Evolutionary conservation across 2,888 invertebrate genomes (phyloP), one percentile per base, ranked within the genome.

Genomic region (Machimus rusticus): DNA sequence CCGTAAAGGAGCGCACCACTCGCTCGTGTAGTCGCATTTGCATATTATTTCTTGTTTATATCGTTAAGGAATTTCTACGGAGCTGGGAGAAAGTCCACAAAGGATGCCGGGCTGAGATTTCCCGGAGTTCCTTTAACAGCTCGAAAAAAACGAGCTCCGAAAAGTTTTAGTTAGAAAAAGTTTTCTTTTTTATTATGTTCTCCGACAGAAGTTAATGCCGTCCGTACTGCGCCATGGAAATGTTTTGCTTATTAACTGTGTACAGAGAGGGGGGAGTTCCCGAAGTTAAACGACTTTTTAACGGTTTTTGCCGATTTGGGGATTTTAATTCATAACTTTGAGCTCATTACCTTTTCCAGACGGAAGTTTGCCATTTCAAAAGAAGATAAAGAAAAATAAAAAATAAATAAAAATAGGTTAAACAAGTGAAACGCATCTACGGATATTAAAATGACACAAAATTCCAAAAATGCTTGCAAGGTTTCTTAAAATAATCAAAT

Each of bases 1-100:
- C 34, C 37, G 8, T 37, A 76, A 76, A 76, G 37, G 37, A 76
- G n/a, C 37, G 14, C 37, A 37, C 34, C n/a, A 4, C 37, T n/a
- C 76, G 5, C 37, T 37, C 28, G 37, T n/a, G 37, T 76, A 76
- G 76, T 34, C 37, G 16, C n/a, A 76, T 76, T 76, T 34, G 37
- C 76, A 76, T 76, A 76, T 76, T 76, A 76, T 76, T 37, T 76
- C 76, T 76, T 37, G 34, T 37, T 76, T 76, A 76, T 76, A 76
- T 76, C 34, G 76, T 76, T 76, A 76, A 76, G 34, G 76, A 76
- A 76, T 37, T 66, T 76, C 16, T 76, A 6, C 5, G 37, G 34
- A 76, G n/a, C n/a, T 76, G 16, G n/a, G n/a, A 16, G 37, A 74
- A 37, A 76, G 34, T 76, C 34, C n/a, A 34, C 76, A 76, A 37